Percentiles rank a stretch among this genome's conserved stretches.
These are phyloP conservation scores for Acanthis flammea DNA, from an alignment of 2,797 vertebrate species.

Conservation along the genomic window DNA sequence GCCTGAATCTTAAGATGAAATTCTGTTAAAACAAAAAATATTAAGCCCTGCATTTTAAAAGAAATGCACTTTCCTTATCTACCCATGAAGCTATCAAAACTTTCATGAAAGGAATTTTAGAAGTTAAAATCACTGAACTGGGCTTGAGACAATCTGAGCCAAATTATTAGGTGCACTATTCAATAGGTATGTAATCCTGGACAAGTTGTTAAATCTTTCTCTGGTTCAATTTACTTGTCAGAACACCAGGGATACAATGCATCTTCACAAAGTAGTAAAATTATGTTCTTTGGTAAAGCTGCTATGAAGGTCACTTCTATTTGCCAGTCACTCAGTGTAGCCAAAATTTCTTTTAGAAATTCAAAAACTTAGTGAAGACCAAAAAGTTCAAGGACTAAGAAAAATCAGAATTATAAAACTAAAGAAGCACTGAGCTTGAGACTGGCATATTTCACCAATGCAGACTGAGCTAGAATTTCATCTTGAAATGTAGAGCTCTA, in stretches of 20 bases:
- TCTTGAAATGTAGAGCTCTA: neutral
- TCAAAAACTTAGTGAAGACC: neutral
- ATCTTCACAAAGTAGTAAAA: neutral
- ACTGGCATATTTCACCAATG: neutral
- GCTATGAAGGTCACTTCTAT: neutral
- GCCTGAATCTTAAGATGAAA: neutral
- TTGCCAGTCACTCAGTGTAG: neutral
- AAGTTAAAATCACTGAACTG: neutral
- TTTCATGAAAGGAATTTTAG: neutral
- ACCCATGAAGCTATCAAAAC: neutral
- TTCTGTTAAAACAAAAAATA: neutral
- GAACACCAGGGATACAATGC: neutral
- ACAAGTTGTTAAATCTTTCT: neutral
- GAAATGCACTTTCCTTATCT: neutral
- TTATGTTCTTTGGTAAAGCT: neutral
- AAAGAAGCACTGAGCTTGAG: neutral
- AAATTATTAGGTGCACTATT: neutral
- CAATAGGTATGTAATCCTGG: neutral
- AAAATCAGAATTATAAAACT: neutral
- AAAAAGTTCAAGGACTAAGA: neutral
- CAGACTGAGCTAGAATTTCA: neutral
- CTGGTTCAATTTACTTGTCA: neutral
- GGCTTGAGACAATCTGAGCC: neutral
- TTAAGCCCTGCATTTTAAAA: neutral
- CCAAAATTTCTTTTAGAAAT: neutral